phyloP scores from a whole-genome alignment of 1,140 invertebrate species.

The Acromyrmex echinatior region DNA sequence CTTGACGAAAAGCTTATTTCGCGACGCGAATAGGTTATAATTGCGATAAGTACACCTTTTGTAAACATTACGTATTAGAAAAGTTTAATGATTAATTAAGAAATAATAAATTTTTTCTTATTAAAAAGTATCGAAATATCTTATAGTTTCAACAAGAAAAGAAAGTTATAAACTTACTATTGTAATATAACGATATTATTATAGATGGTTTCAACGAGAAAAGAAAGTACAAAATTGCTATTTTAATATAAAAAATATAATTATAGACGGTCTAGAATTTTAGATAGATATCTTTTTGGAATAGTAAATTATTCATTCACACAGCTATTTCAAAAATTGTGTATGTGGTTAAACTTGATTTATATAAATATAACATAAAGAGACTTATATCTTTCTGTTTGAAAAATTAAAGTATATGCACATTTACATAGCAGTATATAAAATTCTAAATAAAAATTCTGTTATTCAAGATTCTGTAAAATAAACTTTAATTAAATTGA shows the following conservation, averaged over 20 bases:
- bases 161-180: neutral
- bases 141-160: no score
- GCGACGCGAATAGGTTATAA: neutral
- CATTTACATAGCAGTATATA: neutral
- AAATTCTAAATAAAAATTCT: neutral
- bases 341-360: neutral
- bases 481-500: slow-evolving; percentile 20
- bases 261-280: neutral
- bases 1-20: slow-evolving; percentile 21
- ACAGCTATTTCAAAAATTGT: neutral
- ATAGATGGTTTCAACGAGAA: no score
- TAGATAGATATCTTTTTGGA: neutral
- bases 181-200: neutral
- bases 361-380: neutral
- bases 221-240: neutral
- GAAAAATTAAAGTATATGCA: neutral
- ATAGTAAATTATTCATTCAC: neutral
- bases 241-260: neutral
- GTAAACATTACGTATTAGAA: neutral
- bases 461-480: neutral
- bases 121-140: neutral
- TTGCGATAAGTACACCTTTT: slow-evolving; percentile 2
- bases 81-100: neutral
- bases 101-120: neutral
- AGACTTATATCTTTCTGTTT: neutral